Base-by-base conservation (phyloP, 2,888 invertebrate genomes). In the Dasysyrphus tricinctus region DNA sequence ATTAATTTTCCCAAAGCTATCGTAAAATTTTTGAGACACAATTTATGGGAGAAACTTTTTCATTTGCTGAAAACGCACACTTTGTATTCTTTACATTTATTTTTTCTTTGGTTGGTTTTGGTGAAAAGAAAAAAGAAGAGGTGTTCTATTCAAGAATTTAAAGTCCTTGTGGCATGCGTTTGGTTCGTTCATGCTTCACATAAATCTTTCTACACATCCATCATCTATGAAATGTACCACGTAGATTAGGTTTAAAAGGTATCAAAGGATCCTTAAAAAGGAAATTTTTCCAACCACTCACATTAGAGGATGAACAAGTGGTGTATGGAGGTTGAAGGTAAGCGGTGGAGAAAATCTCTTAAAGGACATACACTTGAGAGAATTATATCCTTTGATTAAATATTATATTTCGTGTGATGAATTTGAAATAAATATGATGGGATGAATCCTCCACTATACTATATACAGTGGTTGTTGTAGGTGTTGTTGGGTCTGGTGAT, bases 331-430 rank as follows among this genome's bases (percentile, higher is more conserved):
- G 65, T 65, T 24, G 24, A 24, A 24, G 24, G 24, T 24, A 65
- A 65, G 49, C 34, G 67, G 19, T 34, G 42, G 73, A 56, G 47
- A 78, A 57, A 67, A 61, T 51, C 51, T 54, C 49, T 34, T n/a
- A 57, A 77, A 82, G 77, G 73, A 82, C 78, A 67, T 78, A 54
- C 44, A 67, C 54, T 29, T 56, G 59, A 44, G 69, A 61, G 69
- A 51, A 74, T 73, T 69, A 69, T 69, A 67, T 78, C 82, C 77
- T 77, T 82, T 82, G 82, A 82, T 82, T 82, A 82, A 82, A 82
- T 82, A 82, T 82, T 78, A 82, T 82, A 82, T 82, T 82, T 78
- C 78, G 82, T 78, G 78, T 78, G 78, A 82, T 82, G 82, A 82
- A 82, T 82, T 77, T 78, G 73, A 82, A 82, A 72, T 51, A 82